Evolutionary conservation across 2,888 invertebrate species (phyloP).

Genomic region (Bellardia pandia): DNA sequence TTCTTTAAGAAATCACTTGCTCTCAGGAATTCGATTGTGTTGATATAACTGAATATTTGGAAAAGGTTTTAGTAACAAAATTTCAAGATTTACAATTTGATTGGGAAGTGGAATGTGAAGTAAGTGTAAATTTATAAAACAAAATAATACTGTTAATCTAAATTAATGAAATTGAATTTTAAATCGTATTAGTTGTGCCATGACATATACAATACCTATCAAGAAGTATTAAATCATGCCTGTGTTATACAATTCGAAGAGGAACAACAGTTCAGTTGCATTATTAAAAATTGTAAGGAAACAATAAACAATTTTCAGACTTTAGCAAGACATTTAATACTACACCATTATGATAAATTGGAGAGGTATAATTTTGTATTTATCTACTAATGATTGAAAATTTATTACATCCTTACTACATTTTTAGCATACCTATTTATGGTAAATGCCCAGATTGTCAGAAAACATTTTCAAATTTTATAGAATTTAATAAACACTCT

Average conservation of each 20-base stretch:
- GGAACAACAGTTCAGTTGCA: constrained; percentile 76
- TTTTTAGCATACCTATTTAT: constrained; percentile 69
- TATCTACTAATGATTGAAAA: not conserved
- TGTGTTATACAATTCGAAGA: constrained; percentile 69
- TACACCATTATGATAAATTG: constrained; percentile 78
- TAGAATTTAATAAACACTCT: constrained; percentile 82
- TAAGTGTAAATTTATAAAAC: constrained; percentile 51
- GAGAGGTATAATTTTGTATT: constrained; percentile 70
- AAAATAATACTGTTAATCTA: not conserved
- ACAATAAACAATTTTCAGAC: constrained; percentile 72
- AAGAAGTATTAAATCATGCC: constrained; percentile 74
- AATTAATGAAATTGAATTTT: not conserved
- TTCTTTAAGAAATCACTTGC: constrained; percentile 42
- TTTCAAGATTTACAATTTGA: constrained; percentile 77
- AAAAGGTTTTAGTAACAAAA: constrained; percentile 76
- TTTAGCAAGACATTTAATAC: constrained; percentile 80
- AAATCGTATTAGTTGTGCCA: constrained; percentile 73
- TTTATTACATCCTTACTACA: not conserved
- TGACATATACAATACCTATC: constrained; percentile 73
- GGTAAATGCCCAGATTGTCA: constrained; percentile 79
- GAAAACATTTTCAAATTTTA: constrained; percentile 79
- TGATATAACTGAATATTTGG: constrained; percentile 77
- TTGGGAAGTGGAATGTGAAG: constrained; percentile 77
- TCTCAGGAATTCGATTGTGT: constrained; percentile 65
- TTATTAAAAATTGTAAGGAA: constrained; percentile 75